Evolutionary conservation across 2,797 vertebrate genomes (phyloP).

Genomic region (Catamblyrhynchus diadema): DNA sequence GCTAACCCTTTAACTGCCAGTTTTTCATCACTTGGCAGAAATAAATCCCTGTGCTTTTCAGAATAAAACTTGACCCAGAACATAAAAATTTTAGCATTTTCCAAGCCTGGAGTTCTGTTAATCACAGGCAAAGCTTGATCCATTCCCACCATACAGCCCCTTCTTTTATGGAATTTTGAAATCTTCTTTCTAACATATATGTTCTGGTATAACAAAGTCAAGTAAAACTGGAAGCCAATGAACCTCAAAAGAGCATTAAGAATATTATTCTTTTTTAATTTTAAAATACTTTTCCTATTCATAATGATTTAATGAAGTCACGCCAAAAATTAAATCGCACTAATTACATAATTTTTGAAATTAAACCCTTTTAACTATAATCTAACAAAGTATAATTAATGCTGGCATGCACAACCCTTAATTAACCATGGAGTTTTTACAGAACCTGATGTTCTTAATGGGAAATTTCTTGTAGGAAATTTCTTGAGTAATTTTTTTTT

Average conservation of each 20-base stretch:
- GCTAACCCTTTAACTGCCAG: background rate
- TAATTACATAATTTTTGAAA: background rate
- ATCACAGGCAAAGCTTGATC: background rate
- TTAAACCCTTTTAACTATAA: background rate
- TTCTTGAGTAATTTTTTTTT: background rate
- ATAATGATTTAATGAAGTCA: background rate
- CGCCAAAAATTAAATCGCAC: background rate
- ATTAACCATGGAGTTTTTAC: constrained; percentile 26
- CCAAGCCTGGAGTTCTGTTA: background rate
- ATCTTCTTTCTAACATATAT: background rate
- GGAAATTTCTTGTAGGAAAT: background rate
- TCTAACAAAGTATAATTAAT: background rate
- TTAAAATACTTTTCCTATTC: background rate
- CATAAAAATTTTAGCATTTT: background rate
- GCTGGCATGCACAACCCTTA: background rate
- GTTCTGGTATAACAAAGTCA: background rate
- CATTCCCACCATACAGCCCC: background rate
- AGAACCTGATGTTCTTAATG: background rate
- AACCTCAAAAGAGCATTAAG: background rate
- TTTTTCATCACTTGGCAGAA: background rate
- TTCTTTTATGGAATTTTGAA: background rate
- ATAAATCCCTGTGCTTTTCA: background rate
- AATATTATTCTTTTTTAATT: background rate
- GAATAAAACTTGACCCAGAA: background rate
- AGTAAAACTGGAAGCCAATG: background rate